Conservation (phyloP, 2,797 vertebrate genomes). For the Gallirallus australis region DNA sequence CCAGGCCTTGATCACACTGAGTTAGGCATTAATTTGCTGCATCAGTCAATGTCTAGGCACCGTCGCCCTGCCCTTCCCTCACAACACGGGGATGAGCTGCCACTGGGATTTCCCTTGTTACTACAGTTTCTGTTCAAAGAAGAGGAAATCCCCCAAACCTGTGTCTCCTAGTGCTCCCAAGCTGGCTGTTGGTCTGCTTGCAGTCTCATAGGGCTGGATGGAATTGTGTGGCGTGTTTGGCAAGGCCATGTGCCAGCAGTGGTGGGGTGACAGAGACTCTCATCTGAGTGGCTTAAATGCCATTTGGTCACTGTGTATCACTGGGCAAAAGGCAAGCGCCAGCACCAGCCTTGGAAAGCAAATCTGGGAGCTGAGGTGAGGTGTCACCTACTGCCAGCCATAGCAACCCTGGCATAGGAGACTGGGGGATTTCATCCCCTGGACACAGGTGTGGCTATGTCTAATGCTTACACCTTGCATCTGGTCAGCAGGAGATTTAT, state of each 20-base stretch:
- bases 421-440: neutral
- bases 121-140: neutral
- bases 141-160: neutral
- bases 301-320: neutral
- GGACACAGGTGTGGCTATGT: accelerated
- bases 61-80: neutral
- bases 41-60: neutral
- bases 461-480: neutral
- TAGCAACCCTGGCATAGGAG: neutral
- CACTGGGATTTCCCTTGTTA: neutral
- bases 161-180: accelerated
- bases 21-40: neutral
- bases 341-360: neutral
- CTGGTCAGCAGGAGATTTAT: neutral
- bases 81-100: neutral
- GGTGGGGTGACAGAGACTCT: neutral
- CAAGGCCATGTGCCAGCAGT: neutral
- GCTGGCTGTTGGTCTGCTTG: neutral
- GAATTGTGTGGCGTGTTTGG: accelerated
- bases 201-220: neutral
- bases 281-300: neutral
- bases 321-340: neutral
- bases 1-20: accelerated
- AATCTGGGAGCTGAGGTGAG: neutral
- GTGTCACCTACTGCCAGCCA: accelerated